These are phyloP conservation scores for Mystacornis crossleyi DNA, from an alignment of 2,113 vertebrate species.

Conservation along the genomic window DNA sequence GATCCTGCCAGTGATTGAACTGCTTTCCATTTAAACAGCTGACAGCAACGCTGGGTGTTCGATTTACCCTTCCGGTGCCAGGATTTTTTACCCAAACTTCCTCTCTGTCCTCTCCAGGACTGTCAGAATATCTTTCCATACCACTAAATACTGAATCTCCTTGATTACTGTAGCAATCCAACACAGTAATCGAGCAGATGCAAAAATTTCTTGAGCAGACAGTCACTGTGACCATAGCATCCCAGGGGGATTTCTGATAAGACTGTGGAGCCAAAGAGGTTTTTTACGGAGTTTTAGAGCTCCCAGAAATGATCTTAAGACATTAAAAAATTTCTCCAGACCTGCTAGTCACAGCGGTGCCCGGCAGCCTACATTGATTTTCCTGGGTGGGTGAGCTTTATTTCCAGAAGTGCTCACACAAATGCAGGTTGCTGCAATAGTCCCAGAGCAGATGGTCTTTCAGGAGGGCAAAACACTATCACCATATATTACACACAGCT, in stretches of 20 bases:
- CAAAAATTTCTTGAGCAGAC: neutral
- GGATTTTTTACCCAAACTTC: neutral
- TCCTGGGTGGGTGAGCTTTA: neutral
- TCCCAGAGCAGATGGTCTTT: neutral
- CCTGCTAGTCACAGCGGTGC: neutral
- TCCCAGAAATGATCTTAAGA: neutral
- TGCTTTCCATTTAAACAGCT: conserved; percentile 14
- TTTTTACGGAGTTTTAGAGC: neutral
- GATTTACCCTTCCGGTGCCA: neutral
- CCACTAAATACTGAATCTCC: neutral
- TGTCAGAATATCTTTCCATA: neutral
- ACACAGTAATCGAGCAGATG: neutral
- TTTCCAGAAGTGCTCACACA: neutral
- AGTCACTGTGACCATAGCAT: neutral
- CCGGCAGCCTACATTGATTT: neutral
- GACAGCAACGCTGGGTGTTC: neutral
- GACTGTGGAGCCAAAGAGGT: neutral
- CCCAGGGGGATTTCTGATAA: neutral
- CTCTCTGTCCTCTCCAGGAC: neutral
- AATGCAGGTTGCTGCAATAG: neutral
- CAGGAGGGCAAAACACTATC: neutral
- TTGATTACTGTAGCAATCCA: neutral
- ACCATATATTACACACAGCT: neutral
- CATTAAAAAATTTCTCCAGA: neutral
- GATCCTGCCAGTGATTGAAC: conserved; percentile 4